Conservation (phyloP, 2,113 vertebrate species). For the Megaptera novaeangliae region DNA sequence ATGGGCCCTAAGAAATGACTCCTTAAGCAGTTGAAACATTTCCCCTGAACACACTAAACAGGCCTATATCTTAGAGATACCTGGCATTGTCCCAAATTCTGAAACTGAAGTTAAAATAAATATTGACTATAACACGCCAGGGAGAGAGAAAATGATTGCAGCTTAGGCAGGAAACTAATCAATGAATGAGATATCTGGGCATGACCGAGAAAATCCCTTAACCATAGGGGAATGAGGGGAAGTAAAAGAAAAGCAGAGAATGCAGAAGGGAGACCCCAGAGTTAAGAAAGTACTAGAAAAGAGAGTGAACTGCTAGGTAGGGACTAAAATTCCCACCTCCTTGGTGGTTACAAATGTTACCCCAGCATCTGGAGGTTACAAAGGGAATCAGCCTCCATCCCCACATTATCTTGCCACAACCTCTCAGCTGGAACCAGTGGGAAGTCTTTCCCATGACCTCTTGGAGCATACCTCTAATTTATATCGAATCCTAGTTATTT, state of each 20-base stretch:
- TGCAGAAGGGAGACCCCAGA: background rate
- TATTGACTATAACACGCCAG: background rate
- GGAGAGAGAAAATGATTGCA: background rate
- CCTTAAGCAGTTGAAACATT: background rate
- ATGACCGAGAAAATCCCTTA: background rate
- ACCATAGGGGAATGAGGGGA: background rate
- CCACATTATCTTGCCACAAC: background rate
- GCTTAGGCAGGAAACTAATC: background rate
- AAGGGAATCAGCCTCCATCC: background rate
- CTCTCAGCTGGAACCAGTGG: background rate
- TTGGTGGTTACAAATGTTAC: too few species aligned
- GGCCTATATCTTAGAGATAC: background rate
- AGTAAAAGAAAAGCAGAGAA: background rate
- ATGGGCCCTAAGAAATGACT: background rate
- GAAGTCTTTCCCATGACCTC: background rate
- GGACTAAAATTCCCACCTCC: background rate
- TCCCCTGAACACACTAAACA: background rate
- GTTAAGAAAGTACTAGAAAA: background rate
- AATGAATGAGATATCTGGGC: background rate
- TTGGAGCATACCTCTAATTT: background rate
- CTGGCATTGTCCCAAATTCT: background rate
- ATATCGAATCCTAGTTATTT: background rate
- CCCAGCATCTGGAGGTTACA: background rate
- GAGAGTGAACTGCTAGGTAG: background rate
- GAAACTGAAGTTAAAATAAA: background rate